A percentile compares a stretch with the other conserved stretches of the same genome.
Evolutionary conservation across 1,140 invertebrate genomes (phyloP).

Genomic region (Trachelipus rathkii): DNA sequence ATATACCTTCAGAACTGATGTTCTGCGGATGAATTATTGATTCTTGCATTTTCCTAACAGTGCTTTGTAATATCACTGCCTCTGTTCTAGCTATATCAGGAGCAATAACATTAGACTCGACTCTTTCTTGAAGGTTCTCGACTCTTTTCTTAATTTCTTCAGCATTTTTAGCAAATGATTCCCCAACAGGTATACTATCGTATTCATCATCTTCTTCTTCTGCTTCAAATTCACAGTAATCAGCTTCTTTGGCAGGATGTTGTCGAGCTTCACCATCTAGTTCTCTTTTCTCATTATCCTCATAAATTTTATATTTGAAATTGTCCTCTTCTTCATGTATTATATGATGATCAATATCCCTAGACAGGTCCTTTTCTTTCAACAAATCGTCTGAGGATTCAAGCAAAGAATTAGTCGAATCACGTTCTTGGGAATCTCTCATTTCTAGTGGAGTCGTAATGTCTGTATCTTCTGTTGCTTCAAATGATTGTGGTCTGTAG

Average conservation of each 20-base stretch:
- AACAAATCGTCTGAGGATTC: slow-evolving; percentile 32
- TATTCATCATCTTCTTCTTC: neutral
- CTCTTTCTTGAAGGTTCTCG: slow-evolving; percentile 30
- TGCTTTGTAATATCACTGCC: slow-evolving; percentile 28
- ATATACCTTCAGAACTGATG: slow-evolving; percentile 9
- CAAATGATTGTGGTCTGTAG: slow-evolving; percentile 39
- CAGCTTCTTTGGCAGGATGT: neutral
- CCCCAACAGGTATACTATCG: neutral
- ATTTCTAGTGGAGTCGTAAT: slow-evolving; percentile 46
- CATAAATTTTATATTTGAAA: slow-evolving; percentile 16
- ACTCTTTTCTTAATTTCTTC: slow-evolving; percentile 24
- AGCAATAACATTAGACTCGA: slow-evolving; percentile 27
- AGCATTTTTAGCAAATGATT: neutral
- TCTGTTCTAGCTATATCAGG: slow-evolving; percentile 29
- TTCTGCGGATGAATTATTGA: slow-evolving; percentile 23
- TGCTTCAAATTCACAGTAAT: neutral
- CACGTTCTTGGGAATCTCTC: slow-evolving; percentile 39
- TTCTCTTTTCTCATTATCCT: neutral
- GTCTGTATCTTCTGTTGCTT: slow-evolving; percentile 44
- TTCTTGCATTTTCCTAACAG: slow-evolving; percentile 34
- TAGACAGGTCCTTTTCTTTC: slow-evolving; percentile 24
- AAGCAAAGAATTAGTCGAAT: slow-evolving; percentile 33
- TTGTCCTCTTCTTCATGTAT: neutral
- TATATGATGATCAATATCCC: slow-evolving; percentile 10
- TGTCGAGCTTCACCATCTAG: neutral